These are phyloP conservation scores for Rallus crepitans DNA, from an alignment of 2,797 vertebrate genomes.

Conservation along the genomic window DNA sequence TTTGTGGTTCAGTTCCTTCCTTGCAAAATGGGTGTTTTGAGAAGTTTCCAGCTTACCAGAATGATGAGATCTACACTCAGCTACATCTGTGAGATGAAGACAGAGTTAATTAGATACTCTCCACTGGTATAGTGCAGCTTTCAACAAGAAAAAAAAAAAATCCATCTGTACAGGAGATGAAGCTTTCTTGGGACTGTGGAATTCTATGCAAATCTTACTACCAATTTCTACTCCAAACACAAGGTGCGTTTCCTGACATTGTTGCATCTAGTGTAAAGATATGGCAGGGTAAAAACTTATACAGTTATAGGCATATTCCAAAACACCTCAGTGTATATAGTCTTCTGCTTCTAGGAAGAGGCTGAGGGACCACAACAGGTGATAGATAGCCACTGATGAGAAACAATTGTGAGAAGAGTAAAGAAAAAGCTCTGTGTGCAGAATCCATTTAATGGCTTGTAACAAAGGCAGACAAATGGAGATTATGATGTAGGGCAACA, in stretches of 20 bases:
- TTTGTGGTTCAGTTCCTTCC: background rate
- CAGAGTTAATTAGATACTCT: background rate
- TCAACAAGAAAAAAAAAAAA: background rate
- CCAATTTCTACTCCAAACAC: background rate
- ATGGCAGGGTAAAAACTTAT: background rate
- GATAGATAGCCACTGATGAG: background rate
- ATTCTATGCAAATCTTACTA: background rate
- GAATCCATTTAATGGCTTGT: background rate
- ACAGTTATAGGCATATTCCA: background rate
- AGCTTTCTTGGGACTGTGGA: background rate
- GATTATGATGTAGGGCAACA: background rate
- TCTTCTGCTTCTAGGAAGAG: background rate
- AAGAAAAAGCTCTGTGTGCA: background rate
- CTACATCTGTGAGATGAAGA: background rate
- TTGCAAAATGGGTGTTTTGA: background rate
- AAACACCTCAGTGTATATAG: background rate
- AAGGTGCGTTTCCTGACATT: background rate
- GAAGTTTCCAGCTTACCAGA: background rate
- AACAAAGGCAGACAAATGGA: background rate
- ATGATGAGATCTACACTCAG: background rate
- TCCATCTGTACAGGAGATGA: background rate
- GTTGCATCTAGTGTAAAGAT: background rate
- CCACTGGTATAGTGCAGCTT: background rate
- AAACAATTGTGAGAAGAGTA: background rate
- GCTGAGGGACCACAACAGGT: background rate